Evolutionary conservation across 2,888 invertebrate species (phyloP).

Genomic region (Stegana nigrithorax): DNA sequence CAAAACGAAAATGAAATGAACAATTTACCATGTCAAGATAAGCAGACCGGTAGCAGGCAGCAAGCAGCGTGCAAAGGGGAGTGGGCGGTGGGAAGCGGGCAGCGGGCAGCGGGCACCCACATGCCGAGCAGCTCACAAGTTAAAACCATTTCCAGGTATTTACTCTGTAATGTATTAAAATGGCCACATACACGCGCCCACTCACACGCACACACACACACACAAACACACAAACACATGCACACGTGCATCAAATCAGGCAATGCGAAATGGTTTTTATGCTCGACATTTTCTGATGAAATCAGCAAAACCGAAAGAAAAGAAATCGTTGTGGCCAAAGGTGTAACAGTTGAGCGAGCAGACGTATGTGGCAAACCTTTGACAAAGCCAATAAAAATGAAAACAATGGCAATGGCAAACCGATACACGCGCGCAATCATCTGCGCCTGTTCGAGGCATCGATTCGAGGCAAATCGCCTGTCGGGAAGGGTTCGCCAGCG

Average conservation of each 20-base stretch:
- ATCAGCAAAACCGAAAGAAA: conserved; percentile 46
- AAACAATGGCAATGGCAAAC: too few relatives aligned
- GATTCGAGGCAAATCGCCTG: not conserved
- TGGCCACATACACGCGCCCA: conserved; percentile 19
- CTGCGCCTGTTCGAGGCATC: not conserved
- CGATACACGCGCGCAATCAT: conserved; percentile 43
- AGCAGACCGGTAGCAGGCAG: conserved; percentile 22
- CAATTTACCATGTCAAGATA: conserved; percentile 41
- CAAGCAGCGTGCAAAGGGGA: too few relatives aligned
- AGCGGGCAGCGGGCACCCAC: too few relatives aligned
- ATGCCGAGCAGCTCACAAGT: too few relatives aligned
- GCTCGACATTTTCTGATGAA: conserved; percentile 46
- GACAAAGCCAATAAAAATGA: conserved; percentile 49
- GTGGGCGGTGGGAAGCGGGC: too few relatives aligned
- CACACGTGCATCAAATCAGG: not conserved
- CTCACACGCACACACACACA: conserved; percentile 4
- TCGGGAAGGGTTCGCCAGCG: conserved; percentile 12
- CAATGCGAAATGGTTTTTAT: conserved; percentile 50
- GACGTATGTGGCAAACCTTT: conserved; percentile 41
- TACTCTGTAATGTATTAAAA: conserved; percentile 31
- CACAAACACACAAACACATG: not conserved
- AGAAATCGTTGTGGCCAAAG: conserved; percentile 10
- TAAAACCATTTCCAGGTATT: conserved; percentile 17
- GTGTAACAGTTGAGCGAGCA: conserved; percentile 1
- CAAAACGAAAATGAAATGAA: conserved; percentile 37